Evolutionary conservation across 2,797 vertebrate species (phyloP).

Genomic region (Thunnus albacares): DNA sequence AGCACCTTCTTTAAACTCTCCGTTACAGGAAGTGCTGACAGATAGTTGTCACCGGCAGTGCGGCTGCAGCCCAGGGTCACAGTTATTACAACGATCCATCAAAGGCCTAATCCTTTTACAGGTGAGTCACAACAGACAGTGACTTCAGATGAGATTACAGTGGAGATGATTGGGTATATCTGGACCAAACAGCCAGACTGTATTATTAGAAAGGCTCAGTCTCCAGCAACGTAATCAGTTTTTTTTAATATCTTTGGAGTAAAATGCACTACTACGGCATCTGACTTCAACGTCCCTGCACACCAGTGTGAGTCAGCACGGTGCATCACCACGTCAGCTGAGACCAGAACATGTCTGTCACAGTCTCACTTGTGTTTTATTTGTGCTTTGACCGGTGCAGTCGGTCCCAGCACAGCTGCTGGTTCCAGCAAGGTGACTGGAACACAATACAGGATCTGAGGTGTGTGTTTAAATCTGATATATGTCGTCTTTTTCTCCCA

Average conservation of each 20-base stretch:
- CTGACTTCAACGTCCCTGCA: slow-evolving; percentile 36
- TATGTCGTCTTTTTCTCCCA: too few species aligned
- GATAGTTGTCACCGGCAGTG: slow-evolving; percentile 41
- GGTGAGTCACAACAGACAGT: slow-evolving; percentile 72
- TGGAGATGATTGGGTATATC: slow-evolving; percentile 68
- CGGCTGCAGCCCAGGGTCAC: slow-evolving; percentile 29
- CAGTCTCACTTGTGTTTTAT: slow-evolving; percentile 17
- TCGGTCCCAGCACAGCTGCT: neutral
- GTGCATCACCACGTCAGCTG: slow-evolving; percentile 29
- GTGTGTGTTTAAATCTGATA: neutral
- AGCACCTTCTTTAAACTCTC: slow-evolving; percentile 16
- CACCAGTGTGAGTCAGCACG: slow-evolving; percentile 40
- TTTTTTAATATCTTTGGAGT: slow-evolving; percentile 53
- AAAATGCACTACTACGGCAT: slow-evolving; percentile 50
- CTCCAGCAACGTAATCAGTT: slow-evolving; percentile 65
- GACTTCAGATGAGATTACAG: slow-evolving; percentile 71
- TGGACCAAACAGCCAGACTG: slow-evolving; percentile 67
- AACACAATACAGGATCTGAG: neutral
- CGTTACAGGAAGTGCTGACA: slow-evolving; percentile 52
- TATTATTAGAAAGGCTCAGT: slow-evolving; percentile 72
- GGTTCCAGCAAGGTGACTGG: slow-evolving; percentile 10
- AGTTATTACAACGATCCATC: slow-evolving; percentile 66
- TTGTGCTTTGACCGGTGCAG: neutral
- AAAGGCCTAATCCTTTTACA: slow-evolving; percentile 66
- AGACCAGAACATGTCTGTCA: slow-evolving; percentile 29